Base-by-base conservation (phyloP, 2,888 invertebrate genomes). In the Drosophila buzzatii region DNA sequence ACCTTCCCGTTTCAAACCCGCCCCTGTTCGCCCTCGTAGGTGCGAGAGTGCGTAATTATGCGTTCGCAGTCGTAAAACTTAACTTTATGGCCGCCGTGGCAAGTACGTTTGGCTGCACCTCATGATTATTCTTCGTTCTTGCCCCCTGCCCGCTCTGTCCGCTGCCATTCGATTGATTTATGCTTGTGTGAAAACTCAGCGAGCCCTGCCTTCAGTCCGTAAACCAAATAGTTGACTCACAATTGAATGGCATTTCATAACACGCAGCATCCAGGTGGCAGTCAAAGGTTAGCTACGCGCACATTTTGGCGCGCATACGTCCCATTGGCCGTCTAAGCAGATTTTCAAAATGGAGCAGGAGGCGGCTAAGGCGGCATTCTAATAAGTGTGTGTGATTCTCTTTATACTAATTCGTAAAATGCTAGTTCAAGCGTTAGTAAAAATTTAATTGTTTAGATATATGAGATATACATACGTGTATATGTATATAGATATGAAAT, bases 31-130 rank as follows among this genome's bases (percentile, higher is more conserved):
- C 20, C 16, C 52, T 61, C 52, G 76, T 61, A 86, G 85, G 85
- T 89, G 88, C 73, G 73, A 73, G 82, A 71, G 71, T 78, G 72
- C 79, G 79, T 85, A 86, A 89, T 90, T 86, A 85, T 86, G 83
- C 76, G 73, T 76, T 82, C 62, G 62, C 73, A 74, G 81, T 82
- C 91, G 81, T 91, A 85, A 91, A 91, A 88, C 74, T 79, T 33
- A 84, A 82, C 76, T 91, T 91, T 86, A 89, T 82, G 78, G 68
- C 75, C 62, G 62, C 51, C 60, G 56, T 57, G 65, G 66, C 57
- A 47, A 45, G 55, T 42, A 64, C 58, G 59, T 37, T 52, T 59
- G 63, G 52, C 60, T 60, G 72, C 70, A 69, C 63, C 60, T 68
- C 76, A 72, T 74, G 67, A 74, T 76, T 68, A 63, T 10, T 37